A percentile compares a stretch with the other conserved stretches of the same genome.
These are phyloP conservation scores for Aethina tumida DNA, from an alignment of 1,140 invertebrate species.

Conservation along the genomic window DNA sequence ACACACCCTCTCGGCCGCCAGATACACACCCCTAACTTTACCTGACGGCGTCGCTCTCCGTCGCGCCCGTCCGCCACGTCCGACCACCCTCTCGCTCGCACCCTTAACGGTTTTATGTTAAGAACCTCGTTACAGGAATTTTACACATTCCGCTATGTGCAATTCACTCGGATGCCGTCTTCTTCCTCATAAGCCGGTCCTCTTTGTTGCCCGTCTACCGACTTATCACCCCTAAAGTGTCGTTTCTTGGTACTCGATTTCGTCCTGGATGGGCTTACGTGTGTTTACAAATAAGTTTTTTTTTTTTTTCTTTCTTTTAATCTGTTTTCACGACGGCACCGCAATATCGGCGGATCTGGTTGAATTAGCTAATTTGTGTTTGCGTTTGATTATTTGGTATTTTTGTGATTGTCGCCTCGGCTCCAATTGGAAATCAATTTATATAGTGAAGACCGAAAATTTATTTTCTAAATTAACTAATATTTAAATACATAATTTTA, in stretches of 20 bases:
- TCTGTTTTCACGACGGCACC: too few relatives aligned
- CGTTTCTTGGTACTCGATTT: slow-evolving; percentile 21
- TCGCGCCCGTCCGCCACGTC: neutral
- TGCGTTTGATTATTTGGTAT: too few relatives aligned
- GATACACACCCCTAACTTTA: slow-evolving; percentile 24
- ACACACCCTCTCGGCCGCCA: slow-evolving; percentile 24
- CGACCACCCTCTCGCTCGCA: slow-evolving; percentile 10
- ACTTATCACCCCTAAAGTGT: slow-evolving; percentile 17
- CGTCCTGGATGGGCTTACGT: slow-evolving; percentile 12
- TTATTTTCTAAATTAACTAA: too few relatives aligned
- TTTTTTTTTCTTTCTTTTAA: too few relatives aligned
- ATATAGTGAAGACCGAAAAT: too few relatives aligned
- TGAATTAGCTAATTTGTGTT: too few relatives aligned
- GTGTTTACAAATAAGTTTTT: slow-evolving; percentile 13
- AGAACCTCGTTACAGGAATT: slow-evolving; percentile 14
- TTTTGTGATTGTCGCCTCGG: too few relatives aligned
- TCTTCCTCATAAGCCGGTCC: slow-evolving; percentile 8
- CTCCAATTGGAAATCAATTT: too few relatives aligned
- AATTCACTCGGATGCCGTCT: slow-evolving; percentile 13
- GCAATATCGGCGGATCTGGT: too few relatives aligned
- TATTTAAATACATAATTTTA: too few relatives aligned
- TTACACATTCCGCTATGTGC: slow-evolving; percentile 16
- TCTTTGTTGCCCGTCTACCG: slow-evolving; percentile 11
- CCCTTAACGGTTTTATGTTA: slow-evolving; percentile 19
- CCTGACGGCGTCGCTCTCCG: slow-evolving; percentile 16